Percentiles rank a stretch among this genome's conserved stretches.
Evolutionary conservation across 2,888 invertebrate species (phyloP).

Genomic region (Orthosia gracilis): DNA sequence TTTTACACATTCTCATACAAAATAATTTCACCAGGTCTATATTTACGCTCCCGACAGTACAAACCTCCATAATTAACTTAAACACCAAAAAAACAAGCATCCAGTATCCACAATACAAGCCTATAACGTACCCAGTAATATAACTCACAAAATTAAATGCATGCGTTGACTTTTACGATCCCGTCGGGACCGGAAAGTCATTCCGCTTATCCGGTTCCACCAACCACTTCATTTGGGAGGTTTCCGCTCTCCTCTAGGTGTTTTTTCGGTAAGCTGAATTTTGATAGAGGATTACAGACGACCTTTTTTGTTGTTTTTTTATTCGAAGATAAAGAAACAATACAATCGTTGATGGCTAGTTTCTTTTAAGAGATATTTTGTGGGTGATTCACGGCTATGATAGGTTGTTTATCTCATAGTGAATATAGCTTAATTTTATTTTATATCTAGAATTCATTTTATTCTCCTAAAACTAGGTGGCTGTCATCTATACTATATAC

Average conservation of each 20-base stretch:
- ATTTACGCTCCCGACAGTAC: neutral
- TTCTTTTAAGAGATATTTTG: constrained; percentile 30
- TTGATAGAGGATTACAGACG: constrained; percentile 71
- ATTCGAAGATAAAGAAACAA: constrained; percentile 44
- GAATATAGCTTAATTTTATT: no score
- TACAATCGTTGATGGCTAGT: constrained; percentile 36
- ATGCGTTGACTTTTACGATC: constrained; percentile 86
- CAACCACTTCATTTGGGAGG: constrained; percentile 79
- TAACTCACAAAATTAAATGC: constrained; percentile 85
- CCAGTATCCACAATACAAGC: constrained; percentile 47
- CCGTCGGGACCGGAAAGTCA: constrained; percentile 82
- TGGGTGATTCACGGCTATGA: neutral
- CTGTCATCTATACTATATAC: no score
- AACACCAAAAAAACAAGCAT: constrained; percentile 39
- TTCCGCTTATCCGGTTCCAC: constrained; percentile 81
- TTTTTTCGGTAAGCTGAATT: constrained; percentile 78
- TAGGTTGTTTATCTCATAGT: no score
- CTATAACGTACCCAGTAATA: constrained; percentile 64
- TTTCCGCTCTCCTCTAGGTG: constrained; percentile 72
- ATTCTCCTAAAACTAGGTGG: no score
- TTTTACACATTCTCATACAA: no score
- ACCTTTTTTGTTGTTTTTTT: constrained; percentile 57
- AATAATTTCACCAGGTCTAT: neutral
- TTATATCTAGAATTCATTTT: no score
- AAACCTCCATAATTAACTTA: constrained; percentile 65